These are phyloP conservation scores for Solea senegalensis DNA, from an alignment of 2,113 vertebrate species.

Conservation along the genomic window DNA sequence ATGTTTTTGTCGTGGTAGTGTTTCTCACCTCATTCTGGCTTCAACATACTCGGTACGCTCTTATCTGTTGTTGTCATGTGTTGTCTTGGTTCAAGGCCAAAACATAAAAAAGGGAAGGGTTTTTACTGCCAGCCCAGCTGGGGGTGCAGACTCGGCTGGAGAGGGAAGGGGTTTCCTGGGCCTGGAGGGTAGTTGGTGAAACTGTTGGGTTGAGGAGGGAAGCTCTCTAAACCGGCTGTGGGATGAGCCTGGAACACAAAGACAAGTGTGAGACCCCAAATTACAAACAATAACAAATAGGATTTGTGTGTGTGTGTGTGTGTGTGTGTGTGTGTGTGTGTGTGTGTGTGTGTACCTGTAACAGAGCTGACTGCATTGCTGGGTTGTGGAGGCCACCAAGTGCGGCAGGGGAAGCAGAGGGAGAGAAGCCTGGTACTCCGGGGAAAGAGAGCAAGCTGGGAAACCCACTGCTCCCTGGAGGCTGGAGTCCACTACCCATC, in stretches of 20 bases:
- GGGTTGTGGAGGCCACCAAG: conserved; percentile 91
- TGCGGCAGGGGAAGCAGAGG: conserved; percentile 85
- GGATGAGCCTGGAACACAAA: conserved; percentile 85
- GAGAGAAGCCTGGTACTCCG: conserved; percentile 91
- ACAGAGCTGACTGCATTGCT: conserved; percentile 88
- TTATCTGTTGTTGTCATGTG: conserved; percentile 1
- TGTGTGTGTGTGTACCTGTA: conserved; percentile 84
- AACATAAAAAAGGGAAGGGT: conserved; percentile 1
- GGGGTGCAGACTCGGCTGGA: conserved; percentile 91
- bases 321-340: neutral
- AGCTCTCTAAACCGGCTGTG: conserved; percentile 89
- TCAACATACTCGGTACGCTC: conserved; percentile 10
- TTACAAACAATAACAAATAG: no score
- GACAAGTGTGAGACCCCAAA: neutral
- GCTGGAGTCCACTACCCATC: conserved; percentile 88
- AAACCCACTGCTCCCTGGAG: conserved; percentile 88
- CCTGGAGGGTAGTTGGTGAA: conserved; percentile 89
- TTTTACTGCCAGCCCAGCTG: conserved; percentile 95
- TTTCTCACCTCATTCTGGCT: conserved; percentile 18
- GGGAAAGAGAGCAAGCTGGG: conserved; percentile 92
- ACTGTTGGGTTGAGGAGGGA: conserved; percentile 88
- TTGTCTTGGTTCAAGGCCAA: conserved; percentile 19
- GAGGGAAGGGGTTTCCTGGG: conserved; percentile 89
- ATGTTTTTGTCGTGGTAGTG: conserved; percentile 23
- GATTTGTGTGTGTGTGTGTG: no score